These are phyloP conservation scores for Littorina saxatilis DNA, from an alignment of 1,140 invertebrate species.

Conservation along the genomic window DNA sequence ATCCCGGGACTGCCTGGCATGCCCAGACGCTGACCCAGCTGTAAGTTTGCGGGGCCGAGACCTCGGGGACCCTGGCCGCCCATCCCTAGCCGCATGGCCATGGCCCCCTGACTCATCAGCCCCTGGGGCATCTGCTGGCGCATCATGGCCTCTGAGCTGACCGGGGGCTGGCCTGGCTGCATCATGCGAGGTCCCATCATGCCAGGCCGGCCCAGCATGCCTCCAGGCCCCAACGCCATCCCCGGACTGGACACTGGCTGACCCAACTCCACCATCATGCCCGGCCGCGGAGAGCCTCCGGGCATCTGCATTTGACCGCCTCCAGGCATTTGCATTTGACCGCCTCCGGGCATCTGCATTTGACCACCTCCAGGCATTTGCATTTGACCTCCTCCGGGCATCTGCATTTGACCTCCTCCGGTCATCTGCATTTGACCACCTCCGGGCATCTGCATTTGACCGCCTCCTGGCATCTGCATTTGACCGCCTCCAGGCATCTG, in stretches of 20 bases:
- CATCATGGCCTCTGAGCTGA: neutral
- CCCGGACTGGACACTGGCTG: slow-evolving; percentile 29
- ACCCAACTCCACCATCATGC: slow-evolving; percentile 24
- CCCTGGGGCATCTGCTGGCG: neutral
- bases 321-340: neutral
- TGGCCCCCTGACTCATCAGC: neutral
- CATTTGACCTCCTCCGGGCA: no score
- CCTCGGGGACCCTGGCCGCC: neutral
- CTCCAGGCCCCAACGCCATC: slow-evolving; percentile 32
- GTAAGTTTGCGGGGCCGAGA: slow-evolving; percentile 9
- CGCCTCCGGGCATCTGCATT: slow-evolving; percentile 9
- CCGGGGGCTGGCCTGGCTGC: slow-evolving; percentile 1
- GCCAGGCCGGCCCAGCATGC: neutral
- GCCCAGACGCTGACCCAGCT: slow-evolving; percentile 22
- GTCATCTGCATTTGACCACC: no score
- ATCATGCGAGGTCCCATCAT: neutral
- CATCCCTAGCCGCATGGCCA: slow-evolving; percentile 28
- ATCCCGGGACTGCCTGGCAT: slow-evolving; percentile 21
- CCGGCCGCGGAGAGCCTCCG: neutral
- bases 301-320: slow-evolving; percentile 20
- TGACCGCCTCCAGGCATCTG: no score
- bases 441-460: no score
- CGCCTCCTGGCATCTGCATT: no score
- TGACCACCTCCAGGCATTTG: no score
- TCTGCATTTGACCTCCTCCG: no score